Evolutionary conservation across 23 tunicate genomes (phyloP).

Genomic region (Phallusia fumigata): DNA sequence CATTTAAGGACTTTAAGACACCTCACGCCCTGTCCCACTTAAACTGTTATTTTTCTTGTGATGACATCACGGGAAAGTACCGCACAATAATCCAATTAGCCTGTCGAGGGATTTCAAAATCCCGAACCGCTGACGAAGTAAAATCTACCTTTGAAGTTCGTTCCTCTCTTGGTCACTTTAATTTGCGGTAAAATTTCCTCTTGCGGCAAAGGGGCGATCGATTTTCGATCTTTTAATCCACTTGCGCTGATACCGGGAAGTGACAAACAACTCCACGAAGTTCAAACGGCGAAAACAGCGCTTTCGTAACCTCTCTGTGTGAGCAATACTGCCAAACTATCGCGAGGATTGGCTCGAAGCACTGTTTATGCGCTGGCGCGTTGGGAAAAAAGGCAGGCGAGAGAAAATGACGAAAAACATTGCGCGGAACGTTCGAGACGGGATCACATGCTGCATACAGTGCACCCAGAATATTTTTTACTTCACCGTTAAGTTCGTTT

Average conservation of each 20-base stretch:
- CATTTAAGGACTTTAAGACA: background rate
- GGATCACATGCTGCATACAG: too few species aligned
- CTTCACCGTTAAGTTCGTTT: too few species aligned
- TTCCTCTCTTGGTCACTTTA: background rate
- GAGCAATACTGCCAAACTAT: background rate
- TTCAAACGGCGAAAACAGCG: background rate
- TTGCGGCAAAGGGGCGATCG: background rate
- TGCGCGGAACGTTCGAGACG: too few species aligned
- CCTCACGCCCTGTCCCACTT: background rate
- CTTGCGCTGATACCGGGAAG: background rate
- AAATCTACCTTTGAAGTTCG: background rate
- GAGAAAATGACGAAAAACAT: background rate
- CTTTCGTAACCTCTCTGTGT: background rate
- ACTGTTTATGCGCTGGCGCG: background rate
- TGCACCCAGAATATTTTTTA: too few species aligned
- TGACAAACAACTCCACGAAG: constrained; percentile 5
- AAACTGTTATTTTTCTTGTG: background rate
- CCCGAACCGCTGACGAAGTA: background rate
- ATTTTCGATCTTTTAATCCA: background rate
- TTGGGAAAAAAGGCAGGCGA: background rate
- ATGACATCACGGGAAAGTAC: constrained; percentile 3
- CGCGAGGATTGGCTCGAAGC: background rate
- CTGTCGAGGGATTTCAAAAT: background rate
- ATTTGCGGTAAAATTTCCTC: background rate
- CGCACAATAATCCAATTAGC: background rate